Base-by-base conservation (phyloP, 2,113 vertebrate species). In the Orcinus orca region DNA sequence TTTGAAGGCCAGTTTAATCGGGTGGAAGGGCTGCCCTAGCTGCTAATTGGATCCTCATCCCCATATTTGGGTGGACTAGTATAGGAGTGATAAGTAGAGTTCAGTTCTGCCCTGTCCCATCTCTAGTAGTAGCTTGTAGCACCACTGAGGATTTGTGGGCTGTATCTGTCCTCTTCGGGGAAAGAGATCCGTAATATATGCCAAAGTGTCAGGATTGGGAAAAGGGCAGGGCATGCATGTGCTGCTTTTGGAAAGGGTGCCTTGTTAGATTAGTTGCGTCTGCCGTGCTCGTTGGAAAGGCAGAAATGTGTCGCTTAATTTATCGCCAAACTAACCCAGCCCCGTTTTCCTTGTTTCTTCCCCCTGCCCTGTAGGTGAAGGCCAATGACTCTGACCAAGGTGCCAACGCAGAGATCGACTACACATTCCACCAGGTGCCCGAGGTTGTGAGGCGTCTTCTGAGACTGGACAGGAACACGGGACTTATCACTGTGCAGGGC, bases 301-400 rank as follows among this genome's bases (percentile, higher is more conserved):
- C 88, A 90, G 53, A 47, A 29, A 0, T 3, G 18, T 11, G 12
- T 80, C 55, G 73, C 55, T 58, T 74, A 25, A 47, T 60, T 87
- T 44, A 1, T 86, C 55, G 50, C 44, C 8, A 15, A 33, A 58
- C 86, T 93, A 60, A 98, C 33, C 25, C 18, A 5, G 41, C 7
- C 17, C 15, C 23, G 60, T 62, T 47, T 96, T 31, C 25, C 0
- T 0, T 62, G 2, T 68, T 77, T 85, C 92, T 71, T 71, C 73
- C 95, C 97, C 81, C 84, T 74, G 47, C 86, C 53, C 93, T 55
- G 0, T 79, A 99, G 99, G 99, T 99, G 86, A 99, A 99, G 97
- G 99, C 99, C 97, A 99, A 99, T 0, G 99, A 99, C 38, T 99
- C 99, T 0, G 99, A 99, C 97, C 99, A 99, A 73, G 99, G 99